Evolutionary conservation across 2,888 invertebrate genomes (phyloP), one percentile per base, ranked within the genome.

Genomic region (Cephonodes hylas): DNA sequence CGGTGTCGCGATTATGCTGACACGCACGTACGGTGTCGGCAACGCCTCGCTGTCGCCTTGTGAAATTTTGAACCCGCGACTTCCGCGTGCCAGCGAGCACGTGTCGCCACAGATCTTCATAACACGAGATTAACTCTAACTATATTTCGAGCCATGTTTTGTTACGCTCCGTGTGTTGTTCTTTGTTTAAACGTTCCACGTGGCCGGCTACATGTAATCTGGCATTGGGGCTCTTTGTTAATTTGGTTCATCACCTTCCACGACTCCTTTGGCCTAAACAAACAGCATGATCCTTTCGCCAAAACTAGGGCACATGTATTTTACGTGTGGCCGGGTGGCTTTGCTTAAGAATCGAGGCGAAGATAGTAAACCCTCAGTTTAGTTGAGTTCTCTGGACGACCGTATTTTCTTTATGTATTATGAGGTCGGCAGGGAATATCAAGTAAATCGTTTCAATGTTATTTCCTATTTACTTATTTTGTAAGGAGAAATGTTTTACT

Each of bases 231-330:
- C 48, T 83, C 78, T 82, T 83, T 83, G 84, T 85, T 85, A 83
- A 84, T 89, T 86, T 81, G 84, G 85, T 83, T 80, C 84, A 82
- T 86, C 86, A 87, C 87, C 84, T 88, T 85, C 83, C 80, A 79
- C 77, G 79, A 79, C 75, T 80, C 74, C 75, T 75, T 73, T 78
- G 81, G 77, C 89, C 89, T 92, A 91, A 93, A 90, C 89, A 91
- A 91, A 90, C 86, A 88, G 76, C 79, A 82, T 77, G 88, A 88
- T 85, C 88, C 87, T 84, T 84, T 83, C 83, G 76, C 73, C 81
- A 85, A 87, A 92, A 93, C 88, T 86, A 82, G 89, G 92, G 84
- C 93, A 88, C 86, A 89, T 85, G 93, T 92, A 91, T 92, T 91
- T 88, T 86, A 89, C 88, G 88, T 88, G 89, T 87, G 89, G 83